Evolutionary conservation across 2,797 vertebrate species (phyloP).

Genomic region (Phaenicophaeus curvirostris): DNA sequence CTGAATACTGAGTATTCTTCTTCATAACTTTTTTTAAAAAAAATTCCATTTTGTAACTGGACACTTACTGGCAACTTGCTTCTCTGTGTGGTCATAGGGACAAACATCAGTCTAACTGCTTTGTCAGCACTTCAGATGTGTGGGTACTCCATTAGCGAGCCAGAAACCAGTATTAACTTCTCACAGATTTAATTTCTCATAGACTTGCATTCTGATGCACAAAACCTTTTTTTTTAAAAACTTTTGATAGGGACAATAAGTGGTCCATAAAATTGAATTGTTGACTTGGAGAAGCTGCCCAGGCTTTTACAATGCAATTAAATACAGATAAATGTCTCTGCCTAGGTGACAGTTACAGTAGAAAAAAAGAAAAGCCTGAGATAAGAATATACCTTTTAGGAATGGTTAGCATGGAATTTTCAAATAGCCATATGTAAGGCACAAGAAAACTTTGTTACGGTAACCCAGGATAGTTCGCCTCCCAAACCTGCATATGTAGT

Average conservation of each 20-base stretch:
- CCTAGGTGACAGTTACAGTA: neutral
- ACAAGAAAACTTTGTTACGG: neutral
- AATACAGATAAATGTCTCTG: neutral
- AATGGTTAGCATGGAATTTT: neutral
- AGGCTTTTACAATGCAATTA: neutral
- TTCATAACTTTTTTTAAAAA: neutral
- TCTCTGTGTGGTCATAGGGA: neutral
- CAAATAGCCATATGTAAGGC: too few species aligned
- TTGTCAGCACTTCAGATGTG: neutral
- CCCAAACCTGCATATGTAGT: neutral
- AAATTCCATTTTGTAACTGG: neutral
- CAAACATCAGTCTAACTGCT: neutral
- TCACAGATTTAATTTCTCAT: neutral
- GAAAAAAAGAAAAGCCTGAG: neutral
- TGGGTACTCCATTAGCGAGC: neutral
- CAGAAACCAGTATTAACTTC: neutral
- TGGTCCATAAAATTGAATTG: neutral
- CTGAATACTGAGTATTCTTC: neutral
- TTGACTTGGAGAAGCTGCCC: neutral
- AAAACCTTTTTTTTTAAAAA: neutral
- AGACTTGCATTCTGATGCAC: neutral
- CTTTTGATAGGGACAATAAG: neutral
- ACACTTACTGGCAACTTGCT: neutral
- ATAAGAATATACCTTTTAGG: neutral
- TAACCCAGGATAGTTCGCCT: neutral